Percentiles rank a stretch among this genome's conserved stretches.
Conservation (phyloP, 2,888 invertebrate species). For the Macroteleia sp. region DNA sequence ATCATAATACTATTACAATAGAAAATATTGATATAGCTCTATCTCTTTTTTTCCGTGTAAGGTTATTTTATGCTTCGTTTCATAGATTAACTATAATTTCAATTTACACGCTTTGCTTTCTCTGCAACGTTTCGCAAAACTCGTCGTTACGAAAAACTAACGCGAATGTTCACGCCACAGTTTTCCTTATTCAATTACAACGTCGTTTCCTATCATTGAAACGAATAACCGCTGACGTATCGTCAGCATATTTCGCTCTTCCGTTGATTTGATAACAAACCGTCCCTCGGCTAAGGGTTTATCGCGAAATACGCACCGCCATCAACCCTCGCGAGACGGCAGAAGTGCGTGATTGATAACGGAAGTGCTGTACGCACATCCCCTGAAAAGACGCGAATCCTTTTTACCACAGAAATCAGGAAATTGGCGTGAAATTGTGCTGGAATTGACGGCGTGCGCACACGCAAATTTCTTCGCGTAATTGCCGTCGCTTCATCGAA, state of each 20-base stretch:
- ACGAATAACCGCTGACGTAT: slow-evolving; percentile 47
- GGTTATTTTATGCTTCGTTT: no score
- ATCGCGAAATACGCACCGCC: slow-evolving; percentile 39
- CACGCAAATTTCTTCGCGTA: slow-evolving; percentile 55
- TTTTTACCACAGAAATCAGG: slow-evolving; percentile 52
- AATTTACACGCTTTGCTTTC: no score
- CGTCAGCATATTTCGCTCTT: slow-evolving; percentile 36
- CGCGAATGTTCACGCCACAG: no score
- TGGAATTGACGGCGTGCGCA: slow-evolving; percentile 49
- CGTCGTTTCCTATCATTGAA: slow-evolving; percentile 27
- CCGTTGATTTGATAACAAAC: slow-evolving; percentile 43
- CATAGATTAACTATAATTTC: no score
- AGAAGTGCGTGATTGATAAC: slow-evolving; percentile 38
- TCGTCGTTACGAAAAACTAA: no score
- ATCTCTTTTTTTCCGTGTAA: no score
- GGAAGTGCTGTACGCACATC: slow-evolving; percentile 5
- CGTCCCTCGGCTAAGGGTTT: slow-evolving; percentile 35
- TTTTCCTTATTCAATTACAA: no score
- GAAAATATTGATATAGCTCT: no score
- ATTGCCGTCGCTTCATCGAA: slow-evolving; percentile 45
- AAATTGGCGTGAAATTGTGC: slow-evolving; percentile 66
- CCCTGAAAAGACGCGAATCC: slow-evolving; percentile 31
- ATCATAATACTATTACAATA: no score
- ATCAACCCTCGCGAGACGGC: slow-evolving; percentile 31
- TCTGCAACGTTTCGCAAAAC: no score